Percentiles rank a stretch among this genome's conserved stretches.
Evolutionary conservation across 2,113 vertebrate genomes (phyloP).

Genomic region (Megaceryle torquata): DNA sequence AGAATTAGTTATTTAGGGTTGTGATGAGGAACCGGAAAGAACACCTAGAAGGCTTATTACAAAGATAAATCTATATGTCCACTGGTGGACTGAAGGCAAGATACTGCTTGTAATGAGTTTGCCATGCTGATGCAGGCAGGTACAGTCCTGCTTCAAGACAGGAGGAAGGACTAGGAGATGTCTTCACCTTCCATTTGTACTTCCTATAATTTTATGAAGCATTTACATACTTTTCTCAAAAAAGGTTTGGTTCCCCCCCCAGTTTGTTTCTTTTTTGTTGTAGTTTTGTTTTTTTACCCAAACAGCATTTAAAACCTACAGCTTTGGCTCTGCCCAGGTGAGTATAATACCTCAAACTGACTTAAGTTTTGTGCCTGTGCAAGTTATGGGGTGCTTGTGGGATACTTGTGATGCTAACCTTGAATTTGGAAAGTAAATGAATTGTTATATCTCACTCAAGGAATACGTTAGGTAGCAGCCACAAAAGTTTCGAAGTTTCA

Average conservation of each 20-base stretch:
- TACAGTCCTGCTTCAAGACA: neutral
- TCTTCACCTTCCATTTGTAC: neutral
- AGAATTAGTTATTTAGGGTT: neutral
- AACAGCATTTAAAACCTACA: neutral
- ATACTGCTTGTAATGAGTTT: neutral
- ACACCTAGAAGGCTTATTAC: neutral
- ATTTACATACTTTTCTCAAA: neutral
- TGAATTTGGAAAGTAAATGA: neutral
- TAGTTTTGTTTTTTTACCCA: too few relatives aligned
- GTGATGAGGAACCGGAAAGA: neutral
- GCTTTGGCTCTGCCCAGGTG: neutral
- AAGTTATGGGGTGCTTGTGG: neutral
- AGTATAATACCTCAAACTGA: neutral
- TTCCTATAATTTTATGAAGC: neutral
- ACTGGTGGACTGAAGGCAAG: neutral
- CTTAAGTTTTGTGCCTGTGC: neutral
- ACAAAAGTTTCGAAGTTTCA: neutral
- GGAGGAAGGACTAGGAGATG: neutral
- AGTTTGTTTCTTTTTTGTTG: too few relatives aligned
- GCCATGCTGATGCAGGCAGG: neutral
- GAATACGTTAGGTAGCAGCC: neutral
- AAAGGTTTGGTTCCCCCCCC: too few relatives aligned
- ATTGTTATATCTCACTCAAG: neutral
- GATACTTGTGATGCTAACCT: neutral
- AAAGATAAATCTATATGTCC: neutral